Evolutionary conservation across 2,797 vertebrate species (phyloP).

Genomic region (Danio albolineatus): DNA sequence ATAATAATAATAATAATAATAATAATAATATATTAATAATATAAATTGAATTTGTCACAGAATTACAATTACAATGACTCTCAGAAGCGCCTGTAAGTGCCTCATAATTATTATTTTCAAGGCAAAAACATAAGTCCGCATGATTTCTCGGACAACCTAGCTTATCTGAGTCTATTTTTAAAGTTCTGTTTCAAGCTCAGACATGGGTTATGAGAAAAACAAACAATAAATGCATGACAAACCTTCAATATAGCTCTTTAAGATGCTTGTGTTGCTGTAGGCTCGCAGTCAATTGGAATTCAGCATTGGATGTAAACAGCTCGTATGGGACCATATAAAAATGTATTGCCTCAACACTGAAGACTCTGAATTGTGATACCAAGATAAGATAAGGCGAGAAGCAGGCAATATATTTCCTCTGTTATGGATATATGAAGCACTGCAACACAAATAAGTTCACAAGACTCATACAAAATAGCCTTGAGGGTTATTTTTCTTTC

Average conservation of each 20-base stretch:
- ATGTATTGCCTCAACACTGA: slow-evolving; percentile 5
- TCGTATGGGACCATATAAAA: slow-evolving; percentile 8
- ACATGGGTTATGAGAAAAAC: no score
- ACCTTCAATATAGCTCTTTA: not conserved
- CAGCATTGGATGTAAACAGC: slow-evolving; percentile 6
- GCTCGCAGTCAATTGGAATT: not conserved
- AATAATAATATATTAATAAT: no score
- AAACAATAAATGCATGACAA: not conserved
- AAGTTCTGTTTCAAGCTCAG: no score
- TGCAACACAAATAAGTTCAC: slow-evolving; percentile 12
- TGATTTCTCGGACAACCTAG: no score
- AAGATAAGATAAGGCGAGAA: slow-evolving; percentile 30
- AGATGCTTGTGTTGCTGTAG: not conserved
- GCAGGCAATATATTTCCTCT: slow-evolving; percentile 1
- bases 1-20: no score
- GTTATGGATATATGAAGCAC: slow-evolving; percentile 14
- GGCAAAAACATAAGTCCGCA: no score
- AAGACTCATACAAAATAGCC: slow-evolving; percentile 17
- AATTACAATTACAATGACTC: no score
- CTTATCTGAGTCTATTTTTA: no score
- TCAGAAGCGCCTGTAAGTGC: no score
- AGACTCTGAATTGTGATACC: slow-evolving; percentile 3
- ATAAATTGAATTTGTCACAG: no score
- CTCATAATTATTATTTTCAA: no score
- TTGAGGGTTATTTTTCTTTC: slow-evolving; percentile 16